A percentile compares a stretch with the other conserved stretches of the same genome.
These are phyloP conservation scores for Zelostemma sp. DNA, from an alignment of 1,140 invertebrate species.

Conservation along the genomic window DNA sequence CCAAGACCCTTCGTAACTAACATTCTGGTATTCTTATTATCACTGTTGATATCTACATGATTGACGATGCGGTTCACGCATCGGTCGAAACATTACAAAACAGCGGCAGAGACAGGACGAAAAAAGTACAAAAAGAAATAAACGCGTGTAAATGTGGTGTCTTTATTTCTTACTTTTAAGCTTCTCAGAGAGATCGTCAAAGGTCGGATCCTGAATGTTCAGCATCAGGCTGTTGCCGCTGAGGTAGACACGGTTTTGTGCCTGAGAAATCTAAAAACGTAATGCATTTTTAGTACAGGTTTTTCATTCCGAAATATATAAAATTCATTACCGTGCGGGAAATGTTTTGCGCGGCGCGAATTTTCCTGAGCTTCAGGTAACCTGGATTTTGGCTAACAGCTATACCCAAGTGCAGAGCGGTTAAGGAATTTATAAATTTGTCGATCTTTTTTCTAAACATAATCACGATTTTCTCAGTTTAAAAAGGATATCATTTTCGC, in stretches of 20 bases:
- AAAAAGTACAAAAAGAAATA: slow-evolving; percentile 26
- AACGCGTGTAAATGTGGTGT: slow-evolving; percentile 27
- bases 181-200: slow-evolving; percentile 89
- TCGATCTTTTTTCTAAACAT: too few species aligned
- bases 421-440: slow-evolving; percentile 75
- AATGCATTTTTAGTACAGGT: slow-evolving; percentile 12
- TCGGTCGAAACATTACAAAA: slow-evolving; percentile 16
- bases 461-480: too few species aligned
- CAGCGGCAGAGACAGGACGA: slow-evolving; percentile 16
- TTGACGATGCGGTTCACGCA: slow-evolving; percentile 17
- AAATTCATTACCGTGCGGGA: slow-evolving; percentile 84
- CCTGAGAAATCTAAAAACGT: slow-evolving; percentile 84
- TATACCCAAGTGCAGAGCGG: slow-evolving; percentile 87
- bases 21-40: slow-evolving; percentile 41
- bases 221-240: slow-evolving; percentile 95
- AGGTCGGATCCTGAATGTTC: slow-evolving; percentile 94
- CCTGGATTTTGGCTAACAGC: slow-evolving; percentile 96
- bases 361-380: slow-evolving; percentile 97
- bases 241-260: slow-evolving; percentile 96
- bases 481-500: slow-evolving; percentile 97
- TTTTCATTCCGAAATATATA: neutral
- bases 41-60: slow-evolving; percentile 26
- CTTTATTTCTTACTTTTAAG: slow-evolving; percentile 83
- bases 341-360: slow-evolving; percentile 97
- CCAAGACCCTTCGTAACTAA: slow-evolving; percentile 27